Conservation (phyloP, 2,888 invertebrate genomes). For the Adelognathus sp. region DNA sequence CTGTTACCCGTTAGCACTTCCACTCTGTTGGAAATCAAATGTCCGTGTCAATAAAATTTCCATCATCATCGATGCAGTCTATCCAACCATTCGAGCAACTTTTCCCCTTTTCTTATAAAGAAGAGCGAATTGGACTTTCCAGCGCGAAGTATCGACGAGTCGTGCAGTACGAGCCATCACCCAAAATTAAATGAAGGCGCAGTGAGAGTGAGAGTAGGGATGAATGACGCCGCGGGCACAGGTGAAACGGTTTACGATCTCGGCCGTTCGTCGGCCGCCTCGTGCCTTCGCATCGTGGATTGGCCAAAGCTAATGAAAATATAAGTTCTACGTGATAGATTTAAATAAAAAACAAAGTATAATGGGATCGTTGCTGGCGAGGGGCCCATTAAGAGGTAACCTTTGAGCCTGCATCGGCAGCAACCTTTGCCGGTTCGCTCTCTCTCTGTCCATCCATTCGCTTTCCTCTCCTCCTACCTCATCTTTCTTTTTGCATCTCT, state of each 20-base stretch:
- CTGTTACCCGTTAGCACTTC: no score
- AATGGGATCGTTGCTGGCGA: constrained; percentile 67
- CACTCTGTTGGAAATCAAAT: no score
- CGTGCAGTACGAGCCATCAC: constrained; percentile 10
- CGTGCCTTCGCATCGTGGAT: constrained; percentile 54
- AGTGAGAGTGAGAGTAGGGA: constrained; percentile 45
- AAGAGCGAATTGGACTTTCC: background rate
- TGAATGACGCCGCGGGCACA: constrained; percentile 60
- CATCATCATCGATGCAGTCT: no score
- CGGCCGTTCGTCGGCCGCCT: constrained; percentile 43
- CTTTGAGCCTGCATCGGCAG: constrained; percentile 51
- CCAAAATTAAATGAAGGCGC: constrained; percentile 26
- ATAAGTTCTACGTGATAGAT: constrained; percentile 78
- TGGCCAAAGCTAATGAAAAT: constrained; percentile 80
- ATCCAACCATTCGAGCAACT: no score
- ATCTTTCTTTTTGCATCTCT: constrained; percentile 23
- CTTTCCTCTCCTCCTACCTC: constrained; percentile 25
- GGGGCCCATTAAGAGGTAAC: constrained; percentile 65
- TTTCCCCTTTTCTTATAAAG: background rate
- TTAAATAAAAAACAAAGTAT: constrained; percentile 73
- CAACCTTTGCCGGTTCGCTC: constrained; percentile 55
- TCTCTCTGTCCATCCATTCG: constrained; percentile 27
- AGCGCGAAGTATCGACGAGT: background rate
- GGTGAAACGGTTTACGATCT: constrained; percentile 65
- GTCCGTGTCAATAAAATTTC: no score